Base-by-base conservation (phyloP, 2,888 invertebrate genomes). In the Palloptera scutellata region DNA sequence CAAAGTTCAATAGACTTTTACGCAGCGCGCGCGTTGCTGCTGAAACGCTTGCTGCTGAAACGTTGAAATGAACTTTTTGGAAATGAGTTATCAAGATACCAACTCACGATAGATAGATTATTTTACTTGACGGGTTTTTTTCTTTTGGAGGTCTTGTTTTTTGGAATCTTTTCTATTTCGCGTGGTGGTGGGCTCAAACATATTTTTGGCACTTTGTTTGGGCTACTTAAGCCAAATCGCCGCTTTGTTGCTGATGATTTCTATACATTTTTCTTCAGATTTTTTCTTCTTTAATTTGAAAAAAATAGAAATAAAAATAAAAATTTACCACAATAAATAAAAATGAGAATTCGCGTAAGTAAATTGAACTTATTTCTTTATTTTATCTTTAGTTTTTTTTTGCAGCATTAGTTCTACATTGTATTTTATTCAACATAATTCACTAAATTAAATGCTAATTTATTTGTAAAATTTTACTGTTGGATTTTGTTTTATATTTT, bases 1-100 rank as follows among this genome's bases (percentile, higher is more conserved):
- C 30, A 77, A 73, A 78, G 79, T 79, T 79, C 79, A 79, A 78
- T 79, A 79, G 74, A 79, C 78, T 79, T 30, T 73, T 57, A 41
- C 12, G 45, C 55, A 15, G 17, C 57, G 17, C 19, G 41, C 51
- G 41, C 53, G 42, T 73, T 61, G 65, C 51, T 66, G 45, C 13
- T 53, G 13, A 15, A 20, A 12, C 19, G 53, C 20, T 19, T 17
- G 42, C 20, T 41, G 43, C 8, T 63, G 10, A 30, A 30, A 30
- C 30, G 30, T 30, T 30, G 30, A 30, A 30, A 30, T 30, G 30
- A 30, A 30, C 30, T 2, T 17, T 53, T 53, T 53, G 11, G n/a
- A 53, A 53, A 53, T 53, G 53, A 53, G 53, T 17, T 53, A 53
- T 53, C 53, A 53, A 17, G 15, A 15, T 48, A 15, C 15, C 2